Evolutionary conservation across 1,140 invertebrate genomes (phyloP), one percentile per base, ranked within the genome.

Genomic region (Lanistes nyassanus): DNA sequence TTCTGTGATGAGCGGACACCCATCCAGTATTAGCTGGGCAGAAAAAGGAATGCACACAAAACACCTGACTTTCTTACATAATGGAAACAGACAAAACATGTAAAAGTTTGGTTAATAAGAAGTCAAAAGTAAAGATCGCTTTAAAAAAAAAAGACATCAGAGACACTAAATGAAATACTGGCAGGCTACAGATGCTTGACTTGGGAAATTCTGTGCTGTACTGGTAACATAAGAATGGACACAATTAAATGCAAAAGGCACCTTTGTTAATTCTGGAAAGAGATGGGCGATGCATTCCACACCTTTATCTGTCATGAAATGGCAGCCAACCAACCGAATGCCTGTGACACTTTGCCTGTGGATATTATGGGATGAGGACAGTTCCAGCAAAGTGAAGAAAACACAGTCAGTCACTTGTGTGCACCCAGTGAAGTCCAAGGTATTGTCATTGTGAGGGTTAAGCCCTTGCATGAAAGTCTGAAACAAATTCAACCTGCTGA

Each of bases 251-350:
- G n/a, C n/a, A n/a, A n/a, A n/a, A n/a, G 19, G 42, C 4, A 72
- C 70, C 70, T 72, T 72, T 37, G 58, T 72, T 19, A 72, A 11
- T 0, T 26, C 23, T 16, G 31, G 70, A 42, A 72, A 72, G 36
- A 31, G 26, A 2, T 72, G 55, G 9, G 55, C 70, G 2, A 72
- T n/a, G 23, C 34, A 39, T 21, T 39, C 56, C 19, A 72, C 70
- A 13, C 70, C 70, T 21, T n/a, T 55, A 26, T 72, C 70, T 16
- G 70, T 72, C 34, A 72, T 21, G 13, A 72, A 56, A 62, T 72
- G 70, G 70, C 70, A 72, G 36, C 70, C 70, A 9, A 31, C 56
- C 16, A 72, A 55, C 7, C 36, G 55, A 29, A 72, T 9, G 3
- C 53, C 70, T 11, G 42, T 58, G n/a, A 72, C 70, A 13, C 55